Evolutionary conservation across 2,888 invertebrate genomes (phyloP), one percentile per base, ranked within the genome.

Genomic region (Allolobophora icterica): DNA sequence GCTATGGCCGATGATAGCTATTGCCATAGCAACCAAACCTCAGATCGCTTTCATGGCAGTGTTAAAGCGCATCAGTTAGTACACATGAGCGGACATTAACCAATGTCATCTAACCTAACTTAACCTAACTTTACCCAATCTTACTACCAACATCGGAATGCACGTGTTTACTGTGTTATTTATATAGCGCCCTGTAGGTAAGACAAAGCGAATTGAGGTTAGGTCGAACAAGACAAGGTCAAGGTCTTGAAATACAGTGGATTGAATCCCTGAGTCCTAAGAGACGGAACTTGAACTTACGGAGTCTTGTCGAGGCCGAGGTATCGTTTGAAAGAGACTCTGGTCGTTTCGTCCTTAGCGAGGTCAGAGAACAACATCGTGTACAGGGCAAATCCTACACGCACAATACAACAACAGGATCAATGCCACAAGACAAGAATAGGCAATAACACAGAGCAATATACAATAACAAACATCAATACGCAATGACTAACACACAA

Each of bases 341-440:
- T 93, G 1, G 94, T 92, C 33, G 93, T 93, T n/a, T 92, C 92
- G 91, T 95, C 94, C 90, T 92, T 93, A 15, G 94, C 94, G 8
- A 94, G 93, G 38, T 93, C 94, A 0, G 94, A 94, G 91, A 94
- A 95, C 58, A 94, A 92, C 90, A 94, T 89, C 1, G 94, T 94
- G 92, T 95, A 95, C 38, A 95, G 91, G 21, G 93, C 93, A 91
- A 95, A 95, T 6, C 94, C 95, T 94, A 92, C 0, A 91, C 58
- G 6, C 5, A 24, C 71, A 71, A 71, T n/a, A 71, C 1, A 71
- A 11, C n/a, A 71, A n/a, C 71, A 5, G 11, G 71, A 71, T 71
- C n/a, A 71, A 71, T 71, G n/a, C 8, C 3, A 71, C n/a, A 30
- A 71, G 2, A 42, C 2, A 0, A 71, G 0, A n/a, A 71, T 17